A percentile compares a stretch with the other conserved stretches of the same genome.
Conservation (phyloP, 1,140 invertebrate genomes). For the Neotoxoptera formosana region DNA sequence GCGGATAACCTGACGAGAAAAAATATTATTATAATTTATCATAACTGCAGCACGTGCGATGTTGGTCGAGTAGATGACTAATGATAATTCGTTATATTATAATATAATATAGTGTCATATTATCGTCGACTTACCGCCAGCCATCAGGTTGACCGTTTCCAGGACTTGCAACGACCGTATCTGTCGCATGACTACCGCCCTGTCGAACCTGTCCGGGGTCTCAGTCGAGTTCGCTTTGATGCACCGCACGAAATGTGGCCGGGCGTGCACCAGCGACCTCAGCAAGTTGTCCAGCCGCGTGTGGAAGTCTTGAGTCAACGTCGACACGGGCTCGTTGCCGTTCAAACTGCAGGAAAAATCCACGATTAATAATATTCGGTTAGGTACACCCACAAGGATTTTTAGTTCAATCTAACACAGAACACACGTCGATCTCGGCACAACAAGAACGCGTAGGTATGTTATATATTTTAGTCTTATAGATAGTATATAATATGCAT, state of each 20-base stretch:
- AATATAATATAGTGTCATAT: background rate
- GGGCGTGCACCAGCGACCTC: conserved; percentile 87
- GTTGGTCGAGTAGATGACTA: background rate
- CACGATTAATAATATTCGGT: background rate
- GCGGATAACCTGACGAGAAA: conserved; percentile 76
- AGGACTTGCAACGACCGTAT: conserved; percentile 90
- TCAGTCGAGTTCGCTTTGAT: conserved; percentile 85
- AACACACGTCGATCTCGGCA: background rate
- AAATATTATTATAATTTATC: background rate
- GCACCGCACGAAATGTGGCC: conserved; percentile 93
- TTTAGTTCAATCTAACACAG: background rate
- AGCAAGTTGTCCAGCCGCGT: conserved; percentile 90
- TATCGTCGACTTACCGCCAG: conserved; percentile 68
- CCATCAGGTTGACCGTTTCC: conserved; percentile 95
- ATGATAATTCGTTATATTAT: background rate
- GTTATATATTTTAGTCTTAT: background rate
- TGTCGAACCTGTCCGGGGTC: conserved; percentile 79
- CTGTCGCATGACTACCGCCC: conserved; percentile 81
- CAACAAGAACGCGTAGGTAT: background rate
- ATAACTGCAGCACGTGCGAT: background rate
- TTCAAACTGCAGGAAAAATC: conserved; percentile 71
- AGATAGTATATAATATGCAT: too few species aligned
- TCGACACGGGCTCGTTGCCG: conserved; percentile 87
- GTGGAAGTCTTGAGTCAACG: conserved; percentile 93
- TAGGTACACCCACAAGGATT: background rate